Base-by-base conservation (phyloP, 2,888 invertebrate genomes). In the Diogma glabrata region DNA sequence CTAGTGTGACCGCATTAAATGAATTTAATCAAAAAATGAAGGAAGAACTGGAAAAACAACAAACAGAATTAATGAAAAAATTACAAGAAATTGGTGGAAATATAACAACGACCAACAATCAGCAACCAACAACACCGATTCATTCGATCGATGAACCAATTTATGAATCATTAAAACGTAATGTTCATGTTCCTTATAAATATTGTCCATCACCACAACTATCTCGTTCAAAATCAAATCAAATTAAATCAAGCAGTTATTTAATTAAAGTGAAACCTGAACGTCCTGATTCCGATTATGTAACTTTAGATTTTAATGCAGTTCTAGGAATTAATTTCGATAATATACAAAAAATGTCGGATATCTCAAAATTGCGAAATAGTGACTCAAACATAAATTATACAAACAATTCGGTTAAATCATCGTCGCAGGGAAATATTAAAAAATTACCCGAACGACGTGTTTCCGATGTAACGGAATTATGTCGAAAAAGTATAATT, bases 181-280 rank as follows among this genome's bases (percentile, higher is more conserved):
- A 70, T 56, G 70, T 70, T 2, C 70, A 70, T 53, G 70, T 70
- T n/a, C 70, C 70, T 7, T 70, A 70, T 52, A 70, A 70, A 49
- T 70, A 67, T 56, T 69, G 69, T 0, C 69, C 70, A 1, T 60
- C 67, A 5, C 54, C 67, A 52, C 65, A 63, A 10, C 64, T 68
- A 10, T 65, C 67, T 48, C 64, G 65, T 28, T 67, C 68, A 0
- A 56, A 59, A 40, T 66, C 45, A 17, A n/a, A n/a, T n/a, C 30
- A 30, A 14, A 19, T 19, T 16, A 14, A 30, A 9, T 33, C 48
- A 3, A 20, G 19, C n/a, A 30, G 20, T 4, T 16, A 48, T 22
- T 14, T 22, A 30, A 48, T 30, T 10, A 48, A 33, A 33, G 48
- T 24, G 2, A 48, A 30, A 30, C 3, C 20, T 16, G 60, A 64